phyloP scores from a whole-genome alignment of 2,113 vertebrate species.

The Pteronura brasiliensis region DNA sequence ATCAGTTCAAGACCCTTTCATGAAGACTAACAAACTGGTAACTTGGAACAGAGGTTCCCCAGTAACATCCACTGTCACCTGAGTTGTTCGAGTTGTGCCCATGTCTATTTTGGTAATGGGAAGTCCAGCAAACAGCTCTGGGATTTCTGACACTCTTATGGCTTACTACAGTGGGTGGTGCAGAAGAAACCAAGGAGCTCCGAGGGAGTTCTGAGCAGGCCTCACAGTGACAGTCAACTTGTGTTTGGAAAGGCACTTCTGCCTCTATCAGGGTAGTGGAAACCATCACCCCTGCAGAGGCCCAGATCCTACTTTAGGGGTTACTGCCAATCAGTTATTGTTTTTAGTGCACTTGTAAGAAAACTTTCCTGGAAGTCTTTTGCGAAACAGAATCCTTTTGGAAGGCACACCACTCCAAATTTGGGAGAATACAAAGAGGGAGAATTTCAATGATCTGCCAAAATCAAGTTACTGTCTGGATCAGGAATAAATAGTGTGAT shows the following conservation, averaged over 20 bases:
- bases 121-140: background rate
- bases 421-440: background rate
- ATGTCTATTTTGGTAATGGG: background rate
- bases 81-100: background rate
- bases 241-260: slow-evolving; percentile 10
- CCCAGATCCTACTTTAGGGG: background rate
- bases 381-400: slow-evolving; percentile 20
- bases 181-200: background rate
- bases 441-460: slow-evolving; percentile 21
- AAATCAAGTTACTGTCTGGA: slow-evolving; percentile 26
- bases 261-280: background rate
- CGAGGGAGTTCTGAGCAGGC: background rate
- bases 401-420: slow-evolving; percentile 54
- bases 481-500: background rate
- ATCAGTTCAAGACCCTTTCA: background rate
- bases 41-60: background rate
- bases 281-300: background rate
- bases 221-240: background rate
- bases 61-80: background rate
- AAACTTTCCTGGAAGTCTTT: slow-evolving; percentile 49
- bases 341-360: slow-evolving; percentile 45
- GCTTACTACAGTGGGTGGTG: too few relatives aligned
- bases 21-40: background rate
- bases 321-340: slow-evolving; percentile 31
- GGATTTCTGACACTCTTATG: background rate